A percentile compares a stretch with the other conserved stretches of the same genome.
Evolutionary conservation across 2,797 vertebrate genomes (phyloP).

Genomic region (Muscicapa striata): DNA sequence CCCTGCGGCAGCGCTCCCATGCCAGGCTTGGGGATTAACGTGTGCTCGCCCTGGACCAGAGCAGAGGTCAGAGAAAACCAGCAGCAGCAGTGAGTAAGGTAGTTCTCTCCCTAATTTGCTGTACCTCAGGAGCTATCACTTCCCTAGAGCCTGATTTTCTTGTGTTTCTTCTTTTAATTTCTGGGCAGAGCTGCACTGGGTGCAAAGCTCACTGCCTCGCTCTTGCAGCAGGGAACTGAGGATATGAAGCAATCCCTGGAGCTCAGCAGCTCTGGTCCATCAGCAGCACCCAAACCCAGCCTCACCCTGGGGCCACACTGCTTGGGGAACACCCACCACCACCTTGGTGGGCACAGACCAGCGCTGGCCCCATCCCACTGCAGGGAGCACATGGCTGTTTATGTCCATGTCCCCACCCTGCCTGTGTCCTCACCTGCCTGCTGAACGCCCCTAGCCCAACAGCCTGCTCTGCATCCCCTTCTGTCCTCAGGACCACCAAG

Average conservation of each 20-base stretch:
- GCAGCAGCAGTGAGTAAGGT: neutral
- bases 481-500: accelerated
- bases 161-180: neutral
- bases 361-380: neutral
- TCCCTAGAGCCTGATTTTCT: neutral
- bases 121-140: neutral
- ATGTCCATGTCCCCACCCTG: neutral
- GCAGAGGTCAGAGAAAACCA: neutral
- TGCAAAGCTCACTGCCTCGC: accelerated
- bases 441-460: neutral
- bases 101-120: neutral
- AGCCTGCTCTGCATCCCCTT: neutral
- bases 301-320: neutral
- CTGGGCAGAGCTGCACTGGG: accelerated
- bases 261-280: neutral
- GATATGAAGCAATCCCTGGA: neutral
- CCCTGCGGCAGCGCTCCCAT: neutral
- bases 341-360: neutral
- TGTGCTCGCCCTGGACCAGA: neutral
- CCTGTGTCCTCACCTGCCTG: neutral
- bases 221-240: neutral
- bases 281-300: neutral
- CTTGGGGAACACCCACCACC: neutral
- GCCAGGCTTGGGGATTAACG: neutral
- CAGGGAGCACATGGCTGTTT: neutral